A percentile compares a stretch with the other conserved stretches of the same genome.
Conservation (phyloP, 1,140 invertebrate species). For the Drosophila arizonae region DNA sequence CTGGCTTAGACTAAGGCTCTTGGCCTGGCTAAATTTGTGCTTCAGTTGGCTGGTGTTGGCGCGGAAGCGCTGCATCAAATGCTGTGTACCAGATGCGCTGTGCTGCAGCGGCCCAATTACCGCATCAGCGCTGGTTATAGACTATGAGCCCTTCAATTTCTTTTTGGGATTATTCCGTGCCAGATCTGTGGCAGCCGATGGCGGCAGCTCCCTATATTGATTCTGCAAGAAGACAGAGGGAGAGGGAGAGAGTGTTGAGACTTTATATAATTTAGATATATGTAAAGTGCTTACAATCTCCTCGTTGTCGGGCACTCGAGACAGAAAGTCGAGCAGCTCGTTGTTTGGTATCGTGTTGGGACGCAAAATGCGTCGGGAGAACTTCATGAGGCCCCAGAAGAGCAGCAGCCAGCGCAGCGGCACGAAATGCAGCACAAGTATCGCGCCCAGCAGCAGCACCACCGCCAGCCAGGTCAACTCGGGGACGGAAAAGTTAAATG, state of each 20-base stretch:
- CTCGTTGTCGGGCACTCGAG: constrained; percentile 97
- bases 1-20: constrained; percentile 70
- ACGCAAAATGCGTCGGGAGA: constrained; percentile 95
- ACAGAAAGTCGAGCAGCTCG: constrained; percentile 97
- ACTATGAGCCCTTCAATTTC: constrained; percentile 85
- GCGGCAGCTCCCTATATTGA: constrained; percentile 85
- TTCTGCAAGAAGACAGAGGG: constrained; percentile 74
- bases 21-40: constrained; percentile 72
- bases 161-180: constrained; percentile 84
- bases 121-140: constrained; percentile 72
- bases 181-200: constrained; percentile 83
- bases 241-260: neutral
- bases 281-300: constrained; percentile 87
- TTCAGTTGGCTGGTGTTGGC: constrained; percentile 72
- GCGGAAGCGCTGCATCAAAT: constrained; percentile 75
- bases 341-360: constrained; percentile 98
- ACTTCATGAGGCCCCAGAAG: constrained; percentile 99
- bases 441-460: constrained; percentile 87
- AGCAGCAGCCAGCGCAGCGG: constrained; percentile 96
- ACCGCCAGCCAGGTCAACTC: constrained; percentile 97
- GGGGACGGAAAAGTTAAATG: constrained; percentile 98
- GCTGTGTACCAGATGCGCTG: constrained; percentile 59
- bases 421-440: constrained; percentile 93
- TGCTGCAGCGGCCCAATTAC: constrained; percentile 49
- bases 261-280: neutral